Evolutionary conservation across 2,888 invertebrate species (phyloP).

Genomic region (Philaethria dido): DNA sequence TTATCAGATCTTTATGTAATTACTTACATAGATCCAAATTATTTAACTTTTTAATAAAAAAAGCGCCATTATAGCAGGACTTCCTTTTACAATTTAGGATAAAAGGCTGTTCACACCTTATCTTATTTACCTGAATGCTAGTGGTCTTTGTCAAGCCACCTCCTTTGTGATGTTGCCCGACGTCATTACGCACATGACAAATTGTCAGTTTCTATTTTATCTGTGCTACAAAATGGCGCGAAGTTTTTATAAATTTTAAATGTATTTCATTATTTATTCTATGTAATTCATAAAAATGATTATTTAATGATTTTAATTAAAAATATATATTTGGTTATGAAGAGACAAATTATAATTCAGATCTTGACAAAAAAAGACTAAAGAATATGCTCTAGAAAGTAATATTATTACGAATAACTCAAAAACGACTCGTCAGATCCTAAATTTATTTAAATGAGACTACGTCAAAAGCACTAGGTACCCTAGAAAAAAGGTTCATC

Average conservation of each 20-base stretch:
- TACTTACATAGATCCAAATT: neutral
- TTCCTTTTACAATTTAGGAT: constrained; percentile 8
- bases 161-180: constrained; percentile 17
- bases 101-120: constrained; percentile 22
- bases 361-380: too few species aligned
- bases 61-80: neutral
- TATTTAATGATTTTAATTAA: too few species aligned
- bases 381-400: too few species aligned
- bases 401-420: too few species aligned
- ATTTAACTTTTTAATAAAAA: neutral
- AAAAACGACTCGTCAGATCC: too few species aligned
- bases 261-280: too few species aligned
- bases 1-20: neutral
- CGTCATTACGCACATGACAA: constrained; percentile 51
- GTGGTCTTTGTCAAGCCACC: constrained; percentile 12
- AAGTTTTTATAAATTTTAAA: constrained; percentile 42
- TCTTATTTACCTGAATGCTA: constrained; percentile 23
- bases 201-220: constrained; percentile 57
- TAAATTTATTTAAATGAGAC: too few species aligned
- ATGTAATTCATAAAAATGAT: too few species aligned
- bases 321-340: too few species aligned
- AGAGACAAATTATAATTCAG: too few species aligned
- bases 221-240: constrained; percentile 50
- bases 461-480: too few species aligned
- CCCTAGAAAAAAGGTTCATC: too few species aligned